A percentile compares a stretch with the other conserved stretches of the same genome.
Conservation (phyloP, 2,888 invertebrate species). For the Lobophora halterata region DNA sequence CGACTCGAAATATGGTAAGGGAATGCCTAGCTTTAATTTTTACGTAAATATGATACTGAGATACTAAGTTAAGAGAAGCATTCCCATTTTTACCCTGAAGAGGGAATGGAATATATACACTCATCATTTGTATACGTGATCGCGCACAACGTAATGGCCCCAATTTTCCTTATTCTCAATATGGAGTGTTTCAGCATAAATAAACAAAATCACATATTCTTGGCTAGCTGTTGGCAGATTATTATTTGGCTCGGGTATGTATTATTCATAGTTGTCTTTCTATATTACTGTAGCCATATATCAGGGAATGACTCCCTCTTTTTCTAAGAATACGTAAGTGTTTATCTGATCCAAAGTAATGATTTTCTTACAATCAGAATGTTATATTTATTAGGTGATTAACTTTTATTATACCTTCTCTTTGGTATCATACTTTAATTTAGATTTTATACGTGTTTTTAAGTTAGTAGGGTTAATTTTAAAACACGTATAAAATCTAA, state of each 20-base stretch:
- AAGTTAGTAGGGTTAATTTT: too few species aligned
- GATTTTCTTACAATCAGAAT: constrained; percentile 9
- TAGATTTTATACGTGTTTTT: too few species aligned
- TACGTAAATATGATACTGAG: too few species aligned
- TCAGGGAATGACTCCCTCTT: constrained; percentile 54
- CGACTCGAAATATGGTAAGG: too few species aligned
- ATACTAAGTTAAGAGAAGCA: too few species aligned
- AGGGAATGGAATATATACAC: constrained; percentile 18
- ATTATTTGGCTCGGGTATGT: constrained; percentile 61
- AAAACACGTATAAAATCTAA: too few species aligned
- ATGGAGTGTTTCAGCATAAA: constrained; percentile 33
- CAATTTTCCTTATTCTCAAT: constrained; percentile 26
- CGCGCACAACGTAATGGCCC: constrained; percentile 24
- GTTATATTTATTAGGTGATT: constrained; percentile 16
- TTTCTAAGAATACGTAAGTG: constrained; percentile 42
- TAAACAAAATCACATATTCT: constrained; percentile 50
- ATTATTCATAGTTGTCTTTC: constrained; percentile 71
- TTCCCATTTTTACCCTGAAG: too few species aligned
- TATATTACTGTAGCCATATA: constrained; percentile 58
- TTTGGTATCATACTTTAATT: neutral
- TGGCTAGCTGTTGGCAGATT: constrained; percentile 54
- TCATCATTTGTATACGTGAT: constrained; percentile 28
- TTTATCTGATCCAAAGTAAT: constrained; percentile 18
- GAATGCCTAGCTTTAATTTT: too few species aligned
- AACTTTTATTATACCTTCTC: neutral